phyloP scores from a whole-genome alignment of 1,140 invertebrate species.

The Bombyx mandarina region DNA sequence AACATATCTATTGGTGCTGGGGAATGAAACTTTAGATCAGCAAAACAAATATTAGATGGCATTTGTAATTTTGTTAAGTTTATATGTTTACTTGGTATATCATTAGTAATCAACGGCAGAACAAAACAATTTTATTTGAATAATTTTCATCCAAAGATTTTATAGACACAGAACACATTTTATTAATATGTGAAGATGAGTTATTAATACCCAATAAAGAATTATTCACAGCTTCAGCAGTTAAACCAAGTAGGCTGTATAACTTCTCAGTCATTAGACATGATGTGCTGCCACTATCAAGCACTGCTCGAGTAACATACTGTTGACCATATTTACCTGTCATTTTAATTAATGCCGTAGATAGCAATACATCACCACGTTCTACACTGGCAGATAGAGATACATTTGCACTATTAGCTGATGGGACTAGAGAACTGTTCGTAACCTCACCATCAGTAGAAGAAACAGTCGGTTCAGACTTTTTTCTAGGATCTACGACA shows the following conservation, averaged over 20 bases:
- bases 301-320: too few relatives aligned
- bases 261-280: not conserved
- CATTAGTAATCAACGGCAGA: not conserved
- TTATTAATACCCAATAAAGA: not conserved
- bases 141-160: not conserved
- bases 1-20: constrained; percentile 3
- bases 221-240: not conserved
- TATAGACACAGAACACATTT: not conserved
- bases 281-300: too few relatives aligned
- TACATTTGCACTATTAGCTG: too few relatives aligned
- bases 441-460: too few relatives aligned
- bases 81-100: constrained; percentile 1
- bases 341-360: too few relatives aligned
- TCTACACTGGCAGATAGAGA: too few relatives aligned
- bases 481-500: constrained; percentile 7
- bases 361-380: too few relatives aligned
- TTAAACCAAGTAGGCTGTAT: not conserved
- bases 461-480: too few relatives aligned
- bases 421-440: too few relatives aligned
- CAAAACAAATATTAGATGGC: constrained; percentile 5
- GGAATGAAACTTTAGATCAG: constrained; percentile 5
- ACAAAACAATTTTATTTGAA: not conserved
- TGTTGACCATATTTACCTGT: too few relatives aligned
- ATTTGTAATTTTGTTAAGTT: constrained; percentile 1
- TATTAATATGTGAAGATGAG: not conserved